Base-by-base conservation (phyloP, 2,888 invertebrate genomes). In the Atethmia centrago region DNA sequence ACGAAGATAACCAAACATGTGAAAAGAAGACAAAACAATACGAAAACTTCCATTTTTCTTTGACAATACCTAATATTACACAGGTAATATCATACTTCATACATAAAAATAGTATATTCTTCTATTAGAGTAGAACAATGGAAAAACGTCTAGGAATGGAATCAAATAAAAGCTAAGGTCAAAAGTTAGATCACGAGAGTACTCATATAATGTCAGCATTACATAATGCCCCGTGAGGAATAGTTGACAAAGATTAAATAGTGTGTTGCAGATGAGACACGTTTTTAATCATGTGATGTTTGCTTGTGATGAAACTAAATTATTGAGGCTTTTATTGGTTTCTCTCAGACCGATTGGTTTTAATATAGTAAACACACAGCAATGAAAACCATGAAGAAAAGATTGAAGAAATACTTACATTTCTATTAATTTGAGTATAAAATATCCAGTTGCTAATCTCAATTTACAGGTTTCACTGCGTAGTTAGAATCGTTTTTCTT, bases 181-280 rank as follows among this genome's bases (percentile, higher is more conserved):
- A 72, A 69, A 66, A 74, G 59, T 84, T 58, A 56, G 58, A 61
- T 59, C 51, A 71, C 19, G 45, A 47, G 12, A 63, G 49, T 59
- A 53, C 61, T 59, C 31, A 62, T 71, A 69, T 55, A 67, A 61
- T 66, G 51, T 45, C 68, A 80, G 58, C 47, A 45, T 51, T 70
- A 66, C 31, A 10, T 58, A 61, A 58, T 53, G 47, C 21, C 61
- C 72, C 51, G 16, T 49, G 7, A 42, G 71, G 65, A 45, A n/a
- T 68, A 56, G 10, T 10, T 65, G 55, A 3, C 65, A 77, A 68
- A 66, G 63, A 71, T 58, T 68, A 84, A 36, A 31, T 25, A 47
- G 3, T 56, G 9, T 40, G 2, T 28, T 40, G 2, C 16, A 66
- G 55, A 56, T 3, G 19, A 9, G 53, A 14, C 53, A 45, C 10